These are phyloP conservation scores for Aphaenogaster ashmeadi DNA, from an alignment of 1,140 invertebrate genomes.

Conservation along the genomic window DNA sequence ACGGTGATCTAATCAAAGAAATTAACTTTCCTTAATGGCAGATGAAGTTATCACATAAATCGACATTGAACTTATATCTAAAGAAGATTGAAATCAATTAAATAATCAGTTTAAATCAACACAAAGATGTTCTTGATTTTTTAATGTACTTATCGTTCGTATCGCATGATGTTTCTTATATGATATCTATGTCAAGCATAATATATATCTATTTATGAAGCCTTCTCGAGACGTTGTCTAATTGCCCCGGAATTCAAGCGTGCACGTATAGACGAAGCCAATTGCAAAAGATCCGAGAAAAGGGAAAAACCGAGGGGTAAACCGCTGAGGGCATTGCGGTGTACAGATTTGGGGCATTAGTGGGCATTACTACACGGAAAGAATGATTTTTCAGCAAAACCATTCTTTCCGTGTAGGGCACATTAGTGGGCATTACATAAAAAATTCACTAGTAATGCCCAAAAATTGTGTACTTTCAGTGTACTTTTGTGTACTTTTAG, in stretches of 20 bases:
- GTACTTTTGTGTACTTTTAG: no score
- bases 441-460: no score
- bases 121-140: not conserved
- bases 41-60: constrained; percentile 20
- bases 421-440: no score
- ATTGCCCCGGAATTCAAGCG: not conserved
- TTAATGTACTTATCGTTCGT: not conserved
- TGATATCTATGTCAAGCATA: not conserved
- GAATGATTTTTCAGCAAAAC: no score
- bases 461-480: no score
- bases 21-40: not conserved
- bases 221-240: not conserved
- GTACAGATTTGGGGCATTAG: no score
- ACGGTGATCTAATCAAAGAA: not conserved
- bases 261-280: not conserved
- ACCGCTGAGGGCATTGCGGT: no score
- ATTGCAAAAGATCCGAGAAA: not conserved
- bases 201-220: not conserved
- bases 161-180: not conserved
- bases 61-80: not conserved
- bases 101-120: not conserved
- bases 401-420: no score
- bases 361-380: no score
- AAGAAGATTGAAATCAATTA: not conserved
- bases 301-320: no score